These are phyloP conservation scores for Diplodus puntazzo DNA, from an alignment of 2,797 vertebrate species.

Conservation along the genomic window DNA sequence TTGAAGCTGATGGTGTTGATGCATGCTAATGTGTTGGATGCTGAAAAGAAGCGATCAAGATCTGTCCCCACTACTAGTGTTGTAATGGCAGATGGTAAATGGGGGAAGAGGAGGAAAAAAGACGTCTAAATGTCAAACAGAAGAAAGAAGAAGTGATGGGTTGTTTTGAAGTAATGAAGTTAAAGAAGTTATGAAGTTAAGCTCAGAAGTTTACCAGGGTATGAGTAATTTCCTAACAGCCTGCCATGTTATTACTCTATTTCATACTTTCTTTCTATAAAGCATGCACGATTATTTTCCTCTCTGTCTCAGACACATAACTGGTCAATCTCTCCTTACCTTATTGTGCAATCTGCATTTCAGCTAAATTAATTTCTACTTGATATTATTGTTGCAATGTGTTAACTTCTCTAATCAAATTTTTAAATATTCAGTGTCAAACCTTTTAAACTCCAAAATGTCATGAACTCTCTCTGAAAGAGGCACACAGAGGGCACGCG, in stretches of 20 bases:
- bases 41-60: slow-evolving; percentile 88
- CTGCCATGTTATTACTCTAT: slow-evolving; percentile 89
- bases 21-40: slow-evolving; percentile 95
- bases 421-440: slow-evolving; percentile 42
- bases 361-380: slow-evolving; percentile 61
- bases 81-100: slow-evolving; percentile 84
- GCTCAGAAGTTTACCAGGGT: slow-evolving; percentile 97
- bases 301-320: slow-evolving; percentile 70
- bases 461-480: slow-evolving; percentile 53
- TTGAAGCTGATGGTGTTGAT: slow-evolving; percentile 99
- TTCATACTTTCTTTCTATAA: slow-evolving; percentile 80
- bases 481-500: slow-evolving; percentile 50
- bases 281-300: slow-evolving; percentile 78
- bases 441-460: slow-evolving; percentile 48
- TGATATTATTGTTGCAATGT: slow-evolving; percentile 40
- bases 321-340: slow-evolving; percentile 61
- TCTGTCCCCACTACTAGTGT: slow-evolving; percentile 82
- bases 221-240: slow-evolving; percentile 97
- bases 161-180: slow-evolving; percentile 89
- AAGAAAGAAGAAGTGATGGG: slow-evolving; percentile 99
- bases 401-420: slow-evolving; percentile 28
- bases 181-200: slow-evolving; percentile 91
- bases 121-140: slow-evolving; percentile 94
- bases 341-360: slow-evolving; percentile 43
- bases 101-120: slow-evolving; percentile 85